Conservation (phyloP, 2,113 vertebrate genomes). For the Bettongia penicillata region DNA sequence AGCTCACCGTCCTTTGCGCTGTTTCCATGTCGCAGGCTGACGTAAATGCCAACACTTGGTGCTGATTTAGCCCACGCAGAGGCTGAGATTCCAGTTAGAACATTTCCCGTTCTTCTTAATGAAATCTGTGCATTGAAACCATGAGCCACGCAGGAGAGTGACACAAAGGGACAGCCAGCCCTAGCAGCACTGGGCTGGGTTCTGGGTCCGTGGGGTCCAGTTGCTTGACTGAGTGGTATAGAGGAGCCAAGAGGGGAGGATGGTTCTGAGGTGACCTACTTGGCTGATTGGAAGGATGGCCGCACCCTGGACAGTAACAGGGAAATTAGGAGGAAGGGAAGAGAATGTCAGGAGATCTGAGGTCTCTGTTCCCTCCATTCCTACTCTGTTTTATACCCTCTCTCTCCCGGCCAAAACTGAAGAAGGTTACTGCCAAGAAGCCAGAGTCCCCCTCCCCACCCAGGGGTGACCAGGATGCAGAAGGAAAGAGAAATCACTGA, state of each 20-base stretch:
- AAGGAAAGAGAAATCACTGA: neutral
- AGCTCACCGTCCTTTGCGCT: neutral
- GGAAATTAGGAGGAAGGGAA: neutral
- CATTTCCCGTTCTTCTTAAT: neutral
- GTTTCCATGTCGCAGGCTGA: neutral
- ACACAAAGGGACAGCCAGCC: neutral
- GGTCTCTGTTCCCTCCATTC: neutral
- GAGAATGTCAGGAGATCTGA: neutral
- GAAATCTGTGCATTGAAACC: neutral
- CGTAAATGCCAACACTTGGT: neutral
- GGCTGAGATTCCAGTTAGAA: neutral
- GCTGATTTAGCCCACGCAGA: neutral
- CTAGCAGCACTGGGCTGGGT: neutral
- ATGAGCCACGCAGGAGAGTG: neutral
- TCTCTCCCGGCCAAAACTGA: neutral
- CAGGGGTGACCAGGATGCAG: too few relatives aligned
- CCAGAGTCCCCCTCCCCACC: too few relatives aligned
- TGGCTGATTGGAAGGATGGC: neutral
- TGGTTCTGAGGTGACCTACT: neutral
- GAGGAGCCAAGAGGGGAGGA: neutral
- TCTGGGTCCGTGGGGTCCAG: neutral
- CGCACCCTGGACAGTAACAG: neutral
- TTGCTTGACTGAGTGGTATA: neutral
- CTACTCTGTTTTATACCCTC: neutral
- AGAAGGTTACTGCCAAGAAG: neutral